Base-by-base conservation (phyloP, 1,140 invertebrate species). In the Lepidurus apus region DNA sequence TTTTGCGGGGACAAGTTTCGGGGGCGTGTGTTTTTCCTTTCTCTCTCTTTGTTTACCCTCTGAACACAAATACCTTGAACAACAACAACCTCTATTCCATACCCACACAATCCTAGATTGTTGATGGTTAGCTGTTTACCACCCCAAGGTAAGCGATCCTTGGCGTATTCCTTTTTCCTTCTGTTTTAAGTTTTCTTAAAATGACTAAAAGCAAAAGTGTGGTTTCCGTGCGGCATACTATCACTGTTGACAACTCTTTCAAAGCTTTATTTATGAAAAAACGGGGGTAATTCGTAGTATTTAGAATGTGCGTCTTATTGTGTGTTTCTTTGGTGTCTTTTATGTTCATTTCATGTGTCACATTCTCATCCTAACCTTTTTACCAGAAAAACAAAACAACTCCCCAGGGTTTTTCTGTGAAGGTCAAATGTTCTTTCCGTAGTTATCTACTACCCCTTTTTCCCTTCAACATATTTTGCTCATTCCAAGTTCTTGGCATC, bases 71-170 rank as follows among this genome's bases (percentile, higher is more conserved):
- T 21, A n/a, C 21, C 21, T 65, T 21, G 21, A 13, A 65, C 53
- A 65, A 65, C 17, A 65, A 13, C 7, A 0, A 65, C 53, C 21
- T 65, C 21, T 13, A 21, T 21, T 13, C 53, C 21, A 65, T 65
- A 65, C 53, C 53, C 17, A 65, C 53, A n/a, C 53, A 65, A 9
- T 65, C 53, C 53, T 65, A 65, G 53, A 65, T 65, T 65, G 53
- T 65, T 65, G 53, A 65, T 65, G 53, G 53, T 65, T 65, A 65
- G 53, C 53, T 65, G 53, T 65, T 65, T 65, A 65, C 53, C 53
- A 65, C 53, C 53, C 53, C 13, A 65, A 65, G 53, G 53, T 65
- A 65, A 65, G 53, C 53, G 53, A 65, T 65, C 53, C 53, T 65
- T 65, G 53, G 53, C 53, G 9, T 65, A n/a, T 65, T n/a, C 53